These are phyloP conservation scores for Podarcis cretensis DNA, from an alignment of 2,113 vertebrate species.

Conservation along the genomic window DNA sequence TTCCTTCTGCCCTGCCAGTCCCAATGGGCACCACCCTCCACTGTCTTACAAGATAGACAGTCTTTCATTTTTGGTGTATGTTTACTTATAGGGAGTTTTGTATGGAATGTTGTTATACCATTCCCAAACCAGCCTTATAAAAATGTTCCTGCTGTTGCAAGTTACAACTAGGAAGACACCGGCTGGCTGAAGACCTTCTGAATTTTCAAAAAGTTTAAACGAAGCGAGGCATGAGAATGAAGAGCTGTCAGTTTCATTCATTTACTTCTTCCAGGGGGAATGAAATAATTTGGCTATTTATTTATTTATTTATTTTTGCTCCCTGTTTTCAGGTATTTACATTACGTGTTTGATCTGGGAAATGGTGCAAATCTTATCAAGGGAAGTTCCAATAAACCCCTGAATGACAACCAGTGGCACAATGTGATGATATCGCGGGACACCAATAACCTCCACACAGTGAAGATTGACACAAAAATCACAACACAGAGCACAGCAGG, in stretches of 20 bases:
- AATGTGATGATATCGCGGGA: slow-evolving; percentile 97
- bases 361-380: slow-evolving; percentile 97
- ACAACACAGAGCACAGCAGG: slow-evolving; percentile 94
- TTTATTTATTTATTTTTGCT: neutral
- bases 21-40: too few species aligned
- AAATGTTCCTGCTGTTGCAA: neutral
- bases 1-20: too few species aligned
- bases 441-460: slow-evolving; percentile 95
- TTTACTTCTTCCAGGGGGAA: slow-evolving; percentile 51
- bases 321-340: slow-evolving; percentile 85
- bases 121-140: neutral
- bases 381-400: slow-evolving; percentile 95
- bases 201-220: slow-evolving; percentile 1
- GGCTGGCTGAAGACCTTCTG: too few species aligned
- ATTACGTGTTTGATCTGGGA: slow-evolving; percentile 96
- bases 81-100: neutral
- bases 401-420: slow-evolving; percentile 98
- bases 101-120: neutral
- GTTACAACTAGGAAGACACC: neutral
- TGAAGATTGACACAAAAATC: slow-evolving; percentile 96
- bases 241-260: neutral
- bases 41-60: neutral
- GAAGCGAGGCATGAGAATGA: slow-evolving; percentile 19
- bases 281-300: slow-evolving; percentile 1
- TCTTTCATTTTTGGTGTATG: neutral